A percentile compares a stretch with the other conserved stretches of the same genome.
phyloP scores from a whole-genome alignment of 2,888 invertebrate species.

The Hetaerina titia region DNA sequence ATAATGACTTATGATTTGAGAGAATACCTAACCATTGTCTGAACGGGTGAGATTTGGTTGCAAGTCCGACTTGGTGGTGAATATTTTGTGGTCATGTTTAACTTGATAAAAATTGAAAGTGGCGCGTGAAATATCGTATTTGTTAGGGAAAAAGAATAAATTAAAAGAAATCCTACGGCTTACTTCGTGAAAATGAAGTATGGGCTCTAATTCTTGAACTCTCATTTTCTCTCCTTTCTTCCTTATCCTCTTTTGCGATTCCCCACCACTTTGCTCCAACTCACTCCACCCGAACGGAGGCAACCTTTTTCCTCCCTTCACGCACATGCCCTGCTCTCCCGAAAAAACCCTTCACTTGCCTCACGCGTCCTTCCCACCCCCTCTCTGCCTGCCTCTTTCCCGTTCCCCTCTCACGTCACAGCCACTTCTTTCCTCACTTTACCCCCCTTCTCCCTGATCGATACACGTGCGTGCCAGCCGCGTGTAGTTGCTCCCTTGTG shows the following conservation, averaged over 20 bases:
- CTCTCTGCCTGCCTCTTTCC: not conserved
- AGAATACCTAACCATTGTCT: too few relatives aligned
- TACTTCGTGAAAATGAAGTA: too few relatives aligned
- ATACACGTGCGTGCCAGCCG: constrained; percentile 66
- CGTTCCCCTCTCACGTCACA: not conserved
- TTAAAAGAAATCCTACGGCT: too few relatives aligned
- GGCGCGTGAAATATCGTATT: too few relatives aligned
- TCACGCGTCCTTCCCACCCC: not conserved
- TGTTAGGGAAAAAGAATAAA: too few relatives aligned
- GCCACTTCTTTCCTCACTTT: not conserved
- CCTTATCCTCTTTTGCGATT: not conserved
- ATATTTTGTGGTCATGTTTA: too few relatives aligned
- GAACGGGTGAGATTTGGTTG: too few relatives aligned
- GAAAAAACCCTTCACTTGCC: constrained; percentile 2
- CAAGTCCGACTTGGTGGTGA: too few relatives aligned
- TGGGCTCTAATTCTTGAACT: too few relatives aligned
- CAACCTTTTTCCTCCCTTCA: not conserved
- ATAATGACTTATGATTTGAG: too few relatives aligned
- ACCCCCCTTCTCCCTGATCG: constrained; percentile 30
- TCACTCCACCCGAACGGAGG: not conserved
- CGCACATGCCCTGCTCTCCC: not conserved
- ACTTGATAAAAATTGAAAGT: too few relatives aligned
- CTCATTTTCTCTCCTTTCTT: not conserved
- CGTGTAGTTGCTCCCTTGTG: constrained; percentile 63
- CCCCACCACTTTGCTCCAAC: not conserved